Conservation (phyloP, 2,888 invertebrate genomes). For the Ophion slaviceki region DNA sequence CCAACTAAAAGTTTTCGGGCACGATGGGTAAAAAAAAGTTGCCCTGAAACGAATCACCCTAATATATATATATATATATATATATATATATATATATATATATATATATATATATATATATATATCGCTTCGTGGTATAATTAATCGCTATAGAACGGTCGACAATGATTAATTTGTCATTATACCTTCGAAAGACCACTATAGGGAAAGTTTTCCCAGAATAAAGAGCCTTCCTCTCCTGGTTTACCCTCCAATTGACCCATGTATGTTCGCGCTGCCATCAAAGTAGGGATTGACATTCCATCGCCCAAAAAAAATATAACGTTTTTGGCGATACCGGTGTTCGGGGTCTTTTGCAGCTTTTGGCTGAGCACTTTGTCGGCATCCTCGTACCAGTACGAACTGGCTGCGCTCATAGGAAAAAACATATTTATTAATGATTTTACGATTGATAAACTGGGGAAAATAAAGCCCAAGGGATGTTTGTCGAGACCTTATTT, state of each 20-base stretch:
- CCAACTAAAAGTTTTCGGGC: no score
- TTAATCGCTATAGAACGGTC: background rate
- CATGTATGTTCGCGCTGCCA: slow-evolving; percentile 90
- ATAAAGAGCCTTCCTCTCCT: slow-evolving; percentile 89
- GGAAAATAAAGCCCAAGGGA: no score
- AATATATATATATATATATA: no score
- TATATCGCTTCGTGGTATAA: background rate
- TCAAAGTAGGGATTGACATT: slow-evolving; percentile 93
- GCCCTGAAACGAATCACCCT: no score
- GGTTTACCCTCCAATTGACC: slow-evolving; percentile 86
- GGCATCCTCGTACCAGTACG: slow-evolving; percentile 84
- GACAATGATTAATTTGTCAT: background rate
- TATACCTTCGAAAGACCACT: slow-evolving; percentile 90
- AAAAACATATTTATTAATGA: background rate
- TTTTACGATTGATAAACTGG: no score
- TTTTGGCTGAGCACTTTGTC: slow-evolving; percentile 82
- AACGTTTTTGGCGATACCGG: slow-evolving; percentile 87
- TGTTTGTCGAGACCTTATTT: background rate
- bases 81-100: no score
- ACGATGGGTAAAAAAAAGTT: no score
- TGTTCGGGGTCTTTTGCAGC: slow-evolving; percentile 79
- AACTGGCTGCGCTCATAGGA: slow-evolving; percentile 52
- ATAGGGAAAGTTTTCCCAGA: slow-evolving; percentile 91
- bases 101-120: no score
- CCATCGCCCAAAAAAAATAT: slow-evolving; percentile 95